These are phyloP conservation scores for Brachyptera risi DNA, from an alignment of 2,888 invertebrate species.

Conservation along the genomic window DNA sequence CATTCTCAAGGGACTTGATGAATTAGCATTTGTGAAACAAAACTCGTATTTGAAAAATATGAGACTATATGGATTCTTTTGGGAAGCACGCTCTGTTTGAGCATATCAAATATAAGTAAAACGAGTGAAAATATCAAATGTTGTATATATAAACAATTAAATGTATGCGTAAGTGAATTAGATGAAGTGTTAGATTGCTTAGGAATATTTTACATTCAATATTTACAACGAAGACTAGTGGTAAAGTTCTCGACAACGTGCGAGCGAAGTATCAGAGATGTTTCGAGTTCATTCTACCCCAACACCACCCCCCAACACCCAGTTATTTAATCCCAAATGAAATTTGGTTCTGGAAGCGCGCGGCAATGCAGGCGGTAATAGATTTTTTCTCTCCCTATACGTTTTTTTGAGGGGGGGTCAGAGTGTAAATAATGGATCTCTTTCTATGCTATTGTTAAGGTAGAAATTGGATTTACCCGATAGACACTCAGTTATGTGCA, in stretches of 20 bases:
- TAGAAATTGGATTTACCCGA: conserved; percentile 42
- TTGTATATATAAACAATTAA: no score
- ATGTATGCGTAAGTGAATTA: no score
- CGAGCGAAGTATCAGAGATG: no score
- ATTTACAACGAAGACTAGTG: no score
- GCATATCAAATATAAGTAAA: no score
- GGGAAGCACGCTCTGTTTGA: not conserved
- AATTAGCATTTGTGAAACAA: conserved; percentile 9
- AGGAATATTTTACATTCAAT: no score
- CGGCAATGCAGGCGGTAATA: conserved; percentile 32
- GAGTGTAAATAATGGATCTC: conserved; percentile 44
- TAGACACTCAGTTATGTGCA: conserved; percentile 23
- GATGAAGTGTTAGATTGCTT: no score
- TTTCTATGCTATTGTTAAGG: conserved; percentile 43
- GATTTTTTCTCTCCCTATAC: conserved; percentile 29
- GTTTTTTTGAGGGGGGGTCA: conserved; percentile 34
- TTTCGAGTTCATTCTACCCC: no score
- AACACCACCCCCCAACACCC: conserved; percentile 19
- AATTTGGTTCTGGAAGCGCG: conserved; percentile 29
- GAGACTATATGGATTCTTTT: no score
- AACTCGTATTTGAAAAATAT: no score
- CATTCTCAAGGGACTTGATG: not conserved
- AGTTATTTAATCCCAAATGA: conserved; percentile 33
- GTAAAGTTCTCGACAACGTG: no score
- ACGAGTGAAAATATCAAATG: no score